Conservation (phyloP, 2,113 vertebrate genomes). For the Coptodon rendalli region DNA sequence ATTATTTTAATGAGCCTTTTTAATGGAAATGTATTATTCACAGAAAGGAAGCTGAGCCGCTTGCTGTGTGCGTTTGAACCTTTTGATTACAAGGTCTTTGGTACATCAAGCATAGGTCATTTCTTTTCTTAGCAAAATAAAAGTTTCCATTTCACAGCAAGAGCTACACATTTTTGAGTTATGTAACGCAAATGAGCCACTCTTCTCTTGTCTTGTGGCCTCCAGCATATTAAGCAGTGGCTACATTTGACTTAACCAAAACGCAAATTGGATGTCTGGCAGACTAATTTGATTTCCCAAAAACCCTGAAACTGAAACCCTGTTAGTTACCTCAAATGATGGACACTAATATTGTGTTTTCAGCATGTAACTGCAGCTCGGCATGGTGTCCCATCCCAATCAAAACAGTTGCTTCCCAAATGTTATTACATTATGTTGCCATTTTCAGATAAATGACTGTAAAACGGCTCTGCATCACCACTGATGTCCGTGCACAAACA, state of each 20-base stretch:
- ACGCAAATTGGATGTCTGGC: conserved; percentile 78
- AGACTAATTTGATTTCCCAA: conserved; percentile 74
- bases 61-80: neutral
- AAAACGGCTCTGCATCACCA: conserved; percentile 59
- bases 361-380: conserved; percentile 66
- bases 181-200: conserved; percentile 48
- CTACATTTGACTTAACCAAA: conserved; percentile 74
- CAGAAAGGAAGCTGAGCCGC: neutral
- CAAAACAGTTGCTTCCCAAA: conserved; percentile 74
- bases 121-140: conserved; percentile 12
- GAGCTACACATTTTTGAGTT: conserved; percentile 18
- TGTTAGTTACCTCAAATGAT: conserved; percentile 72
- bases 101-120: conserved; percentile 7
- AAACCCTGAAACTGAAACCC: conserved; percentile 75
- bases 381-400: conserved; percentile 72
- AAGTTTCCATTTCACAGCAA: conserved; percentile 32
- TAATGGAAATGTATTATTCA: conserved; percentile 41
- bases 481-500: conserved; percentile 48
- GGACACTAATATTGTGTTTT: conserved; percentile 74
- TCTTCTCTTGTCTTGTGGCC: conserved; percentile 46
- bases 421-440: conserved; percentile 77
- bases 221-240: conserved; percentile 54
- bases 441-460: conserved; percentile 76
- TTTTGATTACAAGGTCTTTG: conserved; percentile 17
- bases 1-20: conserved; percentile 54